A percentile compares a stretch with the other conserved stretches of the same genome.
phyloP scores from a whole-genome alignment of 2,113 vertebrate species.

The Lethenteron camtschaticum region DNA sequence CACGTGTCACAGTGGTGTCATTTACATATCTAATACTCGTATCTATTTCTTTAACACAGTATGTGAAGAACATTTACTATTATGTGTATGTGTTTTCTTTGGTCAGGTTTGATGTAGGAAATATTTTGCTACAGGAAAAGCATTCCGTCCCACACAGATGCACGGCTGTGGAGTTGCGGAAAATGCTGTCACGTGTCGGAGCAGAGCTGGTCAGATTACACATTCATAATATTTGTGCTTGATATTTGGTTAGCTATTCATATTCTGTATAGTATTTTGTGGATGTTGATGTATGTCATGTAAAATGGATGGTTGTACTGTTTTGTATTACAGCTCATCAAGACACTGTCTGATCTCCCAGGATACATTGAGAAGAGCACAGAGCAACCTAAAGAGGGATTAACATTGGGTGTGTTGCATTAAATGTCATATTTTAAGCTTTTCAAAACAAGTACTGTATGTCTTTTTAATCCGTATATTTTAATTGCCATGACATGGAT shows the following conservation, averaged over 20 bases:
- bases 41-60: not conserved
- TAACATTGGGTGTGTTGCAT: constrained; percentile 41
- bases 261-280: too few species aligned
- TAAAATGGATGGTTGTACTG: too few species aligned
- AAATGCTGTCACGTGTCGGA: constrained; percentile 34
- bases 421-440: too few species aligned
- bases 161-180: constrained; percentile 45
- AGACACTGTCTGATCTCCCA: constrained; percentile 45
- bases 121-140: constrained; percentile 49
- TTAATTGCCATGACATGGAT: too few species aligned
- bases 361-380: constrained; percentile 32
- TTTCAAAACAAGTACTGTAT: too few species aligned
- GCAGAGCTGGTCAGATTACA: constrained; percentile 36
- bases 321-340: constrained; percentile 36
- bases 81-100: not conserved
- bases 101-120: constrained; percentile 66
- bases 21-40: too few species aligned
- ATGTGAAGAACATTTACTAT: not conserved
- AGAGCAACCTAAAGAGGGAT: constrained; percentile 41
- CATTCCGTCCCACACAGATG: constrained; percentile 33
- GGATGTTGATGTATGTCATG: too few species aligned
- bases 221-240: too few species aligned
- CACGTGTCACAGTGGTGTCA: not conserved
- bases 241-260: too few species aligned
- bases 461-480: too few species aligned